Percentiles rank a stretch among this genome's conserved stretches.
phyloP scores from a whole-genome alignment of 2,797 vertebrate species.

The Petrocephalus sullivani region DNA sequence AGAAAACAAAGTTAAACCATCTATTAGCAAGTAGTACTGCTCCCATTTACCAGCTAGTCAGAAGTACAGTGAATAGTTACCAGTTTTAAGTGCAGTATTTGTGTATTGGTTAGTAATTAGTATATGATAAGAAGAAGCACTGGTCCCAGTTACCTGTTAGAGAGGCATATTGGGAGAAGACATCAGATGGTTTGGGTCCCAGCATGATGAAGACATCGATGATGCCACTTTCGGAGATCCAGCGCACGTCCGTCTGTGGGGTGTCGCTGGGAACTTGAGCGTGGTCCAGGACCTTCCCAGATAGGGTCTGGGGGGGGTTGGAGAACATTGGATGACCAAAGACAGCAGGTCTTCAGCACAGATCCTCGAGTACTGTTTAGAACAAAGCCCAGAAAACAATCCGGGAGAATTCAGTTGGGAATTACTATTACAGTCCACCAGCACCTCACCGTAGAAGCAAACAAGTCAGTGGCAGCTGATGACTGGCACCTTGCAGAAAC shows the following conservation, averaged over 20 bases:
- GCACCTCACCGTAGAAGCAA: not conserved
- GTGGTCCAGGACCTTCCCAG: slow-evolving; percentile 67
- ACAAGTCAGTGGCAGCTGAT: not conserved
- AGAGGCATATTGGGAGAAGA: slow-evolving; percentile 80
- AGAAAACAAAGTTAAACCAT: not conserved
- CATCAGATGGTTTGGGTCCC: slow-evolving; percentile 67
- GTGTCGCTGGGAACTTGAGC: slow-evolving; percentile 81
- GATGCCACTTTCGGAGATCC: slow-evolving; percentile 91
- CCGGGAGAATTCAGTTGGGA: not conserved
- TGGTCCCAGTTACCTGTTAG: slow-evolving; percentile 67
- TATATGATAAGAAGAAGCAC: not conserved
- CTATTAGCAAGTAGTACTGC: not conserved
- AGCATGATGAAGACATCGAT: slow-evolving; percentile 83
- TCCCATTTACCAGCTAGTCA: not conserved
- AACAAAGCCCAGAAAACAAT: not conserved
- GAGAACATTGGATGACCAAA: not conserved
- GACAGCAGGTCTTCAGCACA: not conserved
- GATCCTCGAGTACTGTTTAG: not conserved
- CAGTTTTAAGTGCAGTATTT: not conserved
- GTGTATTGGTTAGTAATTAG: not conserved
- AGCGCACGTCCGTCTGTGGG: slow-evolving; percentile 84
- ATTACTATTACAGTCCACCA: too few species aligned
- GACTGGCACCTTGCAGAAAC: not conserved
- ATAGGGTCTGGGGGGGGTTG: slow-evolving; percentile 51
- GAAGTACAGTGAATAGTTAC: not conserved